These are phyloP conservation scores for Nomada fabriciana DNA, from an alignment of 2,888 invertebrate species.

Conservation along the genomic window DNA sequence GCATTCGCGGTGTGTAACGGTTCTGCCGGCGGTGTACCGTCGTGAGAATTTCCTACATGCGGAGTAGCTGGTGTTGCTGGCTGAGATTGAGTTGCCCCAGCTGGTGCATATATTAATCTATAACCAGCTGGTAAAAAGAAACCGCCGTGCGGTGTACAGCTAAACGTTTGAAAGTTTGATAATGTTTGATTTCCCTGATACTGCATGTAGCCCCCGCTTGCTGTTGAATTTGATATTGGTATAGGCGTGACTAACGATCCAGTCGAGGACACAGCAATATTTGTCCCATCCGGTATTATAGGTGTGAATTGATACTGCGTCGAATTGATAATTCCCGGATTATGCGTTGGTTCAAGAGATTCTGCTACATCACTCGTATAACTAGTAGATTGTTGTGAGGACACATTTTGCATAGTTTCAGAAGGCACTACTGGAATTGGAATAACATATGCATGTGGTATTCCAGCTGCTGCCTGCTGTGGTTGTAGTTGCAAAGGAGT, in stretches of 20 bases:
- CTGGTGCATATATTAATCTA: slow-evolving; percentile 80
- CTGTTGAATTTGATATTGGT: slow-evolving; percentile 66
- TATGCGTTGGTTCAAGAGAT: slow-evolving; percentile 59
- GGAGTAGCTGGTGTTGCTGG: slow-evolving; percentile 82
- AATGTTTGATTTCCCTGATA: slow-evolving; percentile 77
- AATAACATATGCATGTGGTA: slow-evolving; percentile 82
- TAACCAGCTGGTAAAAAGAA: slow-evolving; percentile 82
- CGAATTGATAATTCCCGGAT: slow-evolving; percentile 67
- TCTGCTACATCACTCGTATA: slow-evolving; percentile 61
- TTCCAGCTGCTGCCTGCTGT: slow-evolving; percentile 73
- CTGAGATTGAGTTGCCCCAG: slow-evolving; percentile 79
- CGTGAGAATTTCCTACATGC: slow-evolving; percentile 78
- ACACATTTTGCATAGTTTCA: slow-evolving; percentile 78
- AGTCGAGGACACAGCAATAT: slow-evolving; percentile 62
- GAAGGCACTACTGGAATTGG: slow-evolving; percentile 83
- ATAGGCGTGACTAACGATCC: slow-evolving; percentile 73
- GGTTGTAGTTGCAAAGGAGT: slow-evolving; percentile 70
- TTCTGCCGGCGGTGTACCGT: slow-evolving; percentile 81
- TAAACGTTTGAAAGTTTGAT: slow-evolving; percentile 79
- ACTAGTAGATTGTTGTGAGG: slow-evolving; percentile 66
- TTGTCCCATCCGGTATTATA: slow-evolving; percentile 75
- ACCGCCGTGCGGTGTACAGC: slow-evolving; percentile 80
- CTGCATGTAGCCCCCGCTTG: slow-evolving; percentile 70
- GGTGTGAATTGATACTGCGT: slow-evolving; percentile 78
- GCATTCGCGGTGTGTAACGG: slow-evolving; percentile 53